A percentile compares a stretch with the other conserved stretches of the same genome.
phyloP scores from a whole-genome alignment of 1,140 invertebrate genomes.

The Hormaphis cornu region DNA sequence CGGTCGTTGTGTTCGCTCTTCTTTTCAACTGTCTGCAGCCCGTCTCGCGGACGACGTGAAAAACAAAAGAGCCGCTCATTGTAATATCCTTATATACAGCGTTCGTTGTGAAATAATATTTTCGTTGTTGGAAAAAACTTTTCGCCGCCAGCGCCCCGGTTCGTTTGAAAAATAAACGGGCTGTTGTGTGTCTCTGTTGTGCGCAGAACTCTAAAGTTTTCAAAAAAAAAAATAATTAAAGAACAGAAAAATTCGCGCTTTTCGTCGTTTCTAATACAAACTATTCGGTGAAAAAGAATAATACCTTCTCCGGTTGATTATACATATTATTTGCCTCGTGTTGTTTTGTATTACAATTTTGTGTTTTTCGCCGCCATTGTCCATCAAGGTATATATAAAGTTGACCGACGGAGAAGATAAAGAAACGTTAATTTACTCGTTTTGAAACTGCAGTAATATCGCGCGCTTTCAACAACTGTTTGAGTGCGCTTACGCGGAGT shows the following conservation, averaged over 20 bases:
- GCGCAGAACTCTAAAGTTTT: not conserved
- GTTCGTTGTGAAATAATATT: not conserved
- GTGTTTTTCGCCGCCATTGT: not conserved
- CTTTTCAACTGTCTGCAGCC: too few relatives aligned
- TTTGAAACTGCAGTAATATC: not conserved
- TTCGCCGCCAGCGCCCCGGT: not conserved
- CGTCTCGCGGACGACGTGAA: not conserved
- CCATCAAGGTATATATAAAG: not conserved
- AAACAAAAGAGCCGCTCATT: constrained; percentile 1
- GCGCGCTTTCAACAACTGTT: too few relatives aligned
- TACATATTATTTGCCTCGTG: not conserved
- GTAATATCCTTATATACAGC: too few relatives aligned
- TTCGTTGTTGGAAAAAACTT: not conserved
- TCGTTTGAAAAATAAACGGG: not conserved
- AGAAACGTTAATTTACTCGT: not conserved
- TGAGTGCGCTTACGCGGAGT: too few relatives aligned
- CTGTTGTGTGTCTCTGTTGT: too few relatives aligned
- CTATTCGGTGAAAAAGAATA: not conserved
- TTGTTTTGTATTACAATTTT: not conserved
- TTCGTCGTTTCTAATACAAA: not conserved
- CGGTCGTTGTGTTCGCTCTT: too few relatives aligned
- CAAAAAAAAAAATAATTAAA: too few relatives aligned
- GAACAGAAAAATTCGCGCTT: not conserved
- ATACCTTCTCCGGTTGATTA: not conserved
- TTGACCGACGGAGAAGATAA: not conserved